Evolutionary conservation across 2,113 vertebrate species (phyloP), one percentile per base, ranked within the genome.

Genomic region (Machaerirhynchus nigripectus): DNA sequence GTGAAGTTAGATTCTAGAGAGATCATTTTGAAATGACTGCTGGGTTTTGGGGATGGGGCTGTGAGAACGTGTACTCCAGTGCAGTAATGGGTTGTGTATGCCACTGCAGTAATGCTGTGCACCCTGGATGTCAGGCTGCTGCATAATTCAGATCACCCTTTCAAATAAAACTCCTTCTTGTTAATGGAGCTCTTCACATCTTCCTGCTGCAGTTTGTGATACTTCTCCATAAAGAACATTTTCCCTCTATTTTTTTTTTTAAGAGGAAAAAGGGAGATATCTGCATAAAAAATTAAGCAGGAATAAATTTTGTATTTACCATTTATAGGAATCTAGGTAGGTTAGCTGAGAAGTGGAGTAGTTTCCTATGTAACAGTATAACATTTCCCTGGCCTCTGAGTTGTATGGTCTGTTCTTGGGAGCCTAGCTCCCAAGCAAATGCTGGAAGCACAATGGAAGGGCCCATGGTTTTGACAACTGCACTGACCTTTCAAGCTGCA

Each of bases 251-350:
- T 47, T 53, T 26, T 52, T 26, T 52, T 26, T 1, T 11, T 71
- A 76, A 42, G 35, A 10, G n/a, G 35, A 16, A 59, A 71, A 73
- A 80, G 37, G 42, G 76, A 59, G 47, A 12, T 84, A 33, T 28
- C 53, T 46, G 31, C 44, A 71, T 96, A 56, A 79, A 95, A 94
- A 91, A 55, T 22, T 52, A 78, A 67, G 39, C 5, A 50, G 30
- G 79, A 87, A 89, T 77, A n/a, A 42, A 56, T 68, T 90, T 88
- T 93, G 15, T 92, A 64, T 93, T 97, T 91, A 57, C 6, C 9
- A 44, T 60, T 89, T 89, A 74, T 50, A 90, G 49, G 68, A 93
- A 89, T 87, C 23, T 77, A 65, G 40, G 55, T 30, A 57, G 80
- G 26, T 76, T 76, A 44, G 42, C 55, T 60, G 39, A 55, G 31